Conservation (phyloP, 2,888 invertebrate species). For the Morpho achilles region DNA sequence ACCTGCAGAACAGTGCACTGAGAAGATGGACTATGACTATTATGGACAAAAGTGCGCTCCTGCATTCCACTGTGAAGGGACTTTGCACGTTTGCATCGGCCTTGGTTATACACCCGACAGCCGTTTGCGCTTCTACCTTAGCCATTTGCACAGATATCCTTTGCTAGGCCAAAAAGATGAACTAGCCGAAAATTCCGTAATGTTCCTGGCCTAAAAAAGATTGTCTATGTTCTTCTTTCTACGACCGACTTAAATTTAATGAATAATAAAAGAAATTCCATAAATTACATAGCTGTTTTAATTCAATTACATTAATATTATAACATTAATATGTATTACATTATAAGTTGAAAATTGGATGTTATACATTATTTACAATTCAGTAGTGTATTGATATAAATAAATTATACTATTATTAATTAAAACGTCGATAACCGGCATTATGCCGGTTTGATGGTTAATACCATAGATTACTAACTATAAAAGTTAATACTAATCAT, state of each 20-base stretch:
- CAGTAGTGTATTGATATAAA: too few species aligned
- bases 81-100: conserved; percentile 51
- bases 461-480: too few species aligned
- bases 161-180: conserved; percentile 17
- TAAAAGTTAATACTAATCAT: too few species aligned
- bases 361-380: too few species aligned
- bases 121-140: conserved; percentile 38
- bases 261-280: not conserved
- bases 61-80: conserved; percentile 55
- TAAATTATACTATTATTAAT: too few species aligned
- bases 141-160: conserved; percentile 39
- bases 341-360: too few species aligned
- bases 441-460: too few species aligned
- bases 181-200: conserved; percentile 12
- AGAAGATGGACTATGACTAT: conserved; percentile 50
- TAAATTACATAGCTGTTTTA: too few species aligned
- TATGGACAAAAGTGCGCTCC: conserved; percentile 59
- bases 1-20: conserved; percentile 60
- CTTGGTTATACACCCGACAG: conserved; percentile 43
- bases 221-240: not conserved
- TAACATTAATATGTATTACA: too few species aligned
- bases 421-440: too few species aligned
- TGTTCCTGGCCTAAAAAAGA: conserved; percentile 24
- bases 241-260: not conserved
- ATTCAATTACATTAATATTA: too few species aligned